Percentiles rank a stretch among this genome's conserved stretches.
phyloP scores from a whole-genome alignment of 2,113 vertebrate genomes.

The Arothron firmamentum region DNA sequence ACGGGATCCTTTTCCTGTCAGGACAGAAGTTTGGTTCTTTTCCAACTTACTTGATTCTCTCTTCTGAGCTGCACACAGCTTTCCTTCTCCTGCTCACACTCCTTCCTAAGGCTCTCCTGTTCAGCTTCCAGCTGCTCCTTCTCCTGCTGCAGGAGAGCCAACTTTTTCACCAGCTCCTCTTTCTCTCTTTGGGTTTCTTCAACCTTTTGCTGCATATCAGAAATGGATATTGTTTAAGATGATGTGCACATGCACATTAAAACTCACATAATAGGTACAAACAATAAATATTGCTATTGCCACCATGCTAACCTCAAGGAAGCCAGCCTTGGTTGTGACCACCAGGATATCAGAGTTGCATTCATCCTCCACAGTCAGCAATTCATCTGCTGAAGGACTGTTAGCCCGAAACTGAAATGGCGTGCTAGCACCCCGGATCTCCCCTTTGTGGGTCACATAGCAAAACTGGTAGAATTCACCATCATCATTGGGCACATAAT shows the following conservation, averaged over 20 bases:
- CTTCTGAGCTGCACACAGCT: slow-evolving; percentile 77
- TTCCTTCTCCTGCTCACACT: slow-evolving; percentile 79
- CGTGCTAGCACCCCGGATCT: slow-evolving; percentile 97
- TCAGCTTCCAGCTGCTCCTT: slow-evolving; percentile 81
- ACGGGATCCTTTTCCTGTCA: not conserved
- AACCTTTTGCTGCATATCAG: slow-evolving; percentile 84
- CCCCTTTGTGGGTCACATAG: slow-evolving; percentile 96
- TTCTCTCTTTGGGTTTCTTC: slow-evolving; percentile 92
- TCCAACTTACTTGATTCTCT: slow-evolving; percentile 83
- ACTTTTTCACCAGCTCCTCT: slow-evolving; percentile 84
- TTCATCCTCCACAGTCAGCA: slow-evolving; percentile 96
- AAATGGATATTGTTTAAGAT: not conserved
- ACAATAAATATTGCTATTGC: not conserved
- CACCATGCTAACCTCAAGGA: slow-evolving; percentile 82
- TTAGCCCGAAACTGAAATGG: slow-evolving; percentile 94
- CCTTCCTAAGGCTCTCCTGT: slow-evolving; percentile 80
- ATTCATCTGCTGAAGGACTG: slow-evolving; percentile 88
- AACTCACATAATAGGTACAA: not conserved
- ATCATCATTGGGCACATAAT: slow-evolving; percentile 96
- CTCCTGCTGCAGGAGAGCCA: slow-evolving; percentile 83
- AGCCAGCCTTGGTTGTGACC: slow-evolving; percentile 94
- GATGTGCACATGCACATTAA: not conserved
- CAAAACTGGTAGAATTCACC: slow-evolving; percentile 99
- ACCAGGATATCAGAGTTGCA: slow-evolving; percentile 96
- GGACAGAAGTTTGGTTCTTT: not conserved